Evolutionary conservation across 2,797 vertebrate genomes (phyloP), one percentile per base, ranked within the genome.

Genomic region (Euthynnus affinis): DNA sequence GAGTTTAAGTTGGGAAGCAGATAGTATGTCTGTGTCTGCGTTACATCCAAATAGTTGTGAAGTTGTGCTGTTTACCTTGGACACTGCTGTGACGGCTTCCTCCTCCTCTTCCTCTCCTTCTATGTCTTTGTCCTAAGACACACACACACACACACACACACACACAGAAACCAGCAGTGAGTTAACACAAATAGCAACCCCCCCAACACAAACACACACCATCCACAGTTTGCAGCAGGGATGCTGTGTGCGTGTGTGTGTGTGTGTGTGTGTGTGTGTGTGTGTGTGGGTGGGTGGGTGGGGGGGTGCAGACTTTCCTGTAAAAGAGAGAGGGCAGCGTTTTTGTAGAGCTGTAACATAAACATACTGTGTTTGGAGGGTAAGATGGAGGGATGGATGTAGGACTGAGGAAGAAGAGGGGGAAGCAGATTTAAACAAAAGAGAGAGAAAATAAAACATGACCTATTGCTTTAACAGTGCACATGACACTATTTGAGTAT

Each of bases 91-190:
- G 88, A 91, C 91, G 76, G 93, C 90, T 88, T 96, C 96, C 90
- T 92, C 92, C 73, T 90, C 91, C 80, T 91, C 91, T 85, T 93
- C 92, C 82, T 91, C 93, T 89, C 94, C 95, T 91, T 95, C 94
- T 71, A 93, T 90, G 86, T 96, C 96, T 95, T 97, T 97, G 93
- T 95, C 96, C 96, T 97, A 93, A 90, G 92, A 64, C 29, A 64
- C 59, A 90, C 64, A 89, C 63, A 88, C 61, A 84, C 29, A 80
- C 40, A 82, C 61, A 84, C 40, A 72, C 49, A 84, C 65, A 85
- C 66, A 75, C 52, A 69, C 25, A 75, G 48, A 59, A 49, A 49
- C 46, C 46, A 49, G 46, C 46, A 18, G 37, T 29, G n/a, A 63
- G 49, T 67, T 27, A 65, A 52, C 55, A 53, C 65, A 81, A 40